phyloP scores from a whole-genome alignment of 2,888 invertebrate genomes.

The Apodemia duryi region DNA sequence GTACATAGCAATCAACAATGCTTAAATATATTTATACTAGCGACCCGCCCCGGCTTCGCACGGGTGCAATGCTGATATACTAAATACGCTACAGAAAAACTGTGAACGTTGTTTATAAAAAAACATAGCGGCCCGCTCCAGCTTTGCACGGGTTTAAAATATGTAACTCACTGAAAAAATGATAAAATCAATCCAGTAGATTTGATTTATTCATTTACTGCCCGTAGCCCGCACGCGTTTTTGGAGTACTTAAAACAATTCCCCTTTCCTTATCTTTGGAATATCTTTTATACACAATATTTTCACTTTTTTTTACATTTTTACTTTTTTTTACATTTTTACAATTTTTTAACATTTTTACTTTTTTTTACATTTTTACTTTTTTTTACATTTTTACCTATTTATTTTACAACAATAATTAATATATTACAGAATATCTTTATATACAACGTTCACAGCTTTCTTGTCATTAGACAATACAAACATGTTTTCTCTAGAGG shows the following conservation, averaged over 20 bases:
- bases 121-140: too few species aligned
- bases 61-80: too few species aligned
- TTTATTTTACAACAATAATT: neutral
- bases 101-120: too few species aligned
- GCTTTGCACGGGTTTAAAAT: too few species aligned
- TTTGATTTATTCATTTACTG: constrained; percentile 9
- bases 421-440: constrained; percentile 10
- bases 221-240: constrained; percentile 11
- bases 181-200: constrained; percentile 11
- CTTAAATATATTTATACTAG: too few species aligned
- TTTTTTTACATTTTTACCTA: constrained; percentile 5
- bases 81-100: too few species aligned
- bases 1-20: too few species aligned
- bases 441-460: constrained; percentile 11
- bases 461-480: constrained; percentile 7
- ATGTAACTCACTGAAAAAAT: constrained; percentile 9
- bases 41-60: too few species aligned
- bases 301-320: constrained; percentile 10
- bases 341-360: constrained; percentile 2
- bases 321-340: constrained; percentile 10
- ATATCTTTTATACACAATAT: constrained; percentile 12
- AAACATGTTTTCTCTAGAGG: constrained; percentile 11
- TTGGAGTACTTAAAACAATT: constrained; percentile 13
- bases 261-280: constrained; percentile 12
- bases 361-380: constrained; percentile 1